Conservation (phyloP, 2,113 vertebrate species). For the Zosterops lateralis region DNA sequence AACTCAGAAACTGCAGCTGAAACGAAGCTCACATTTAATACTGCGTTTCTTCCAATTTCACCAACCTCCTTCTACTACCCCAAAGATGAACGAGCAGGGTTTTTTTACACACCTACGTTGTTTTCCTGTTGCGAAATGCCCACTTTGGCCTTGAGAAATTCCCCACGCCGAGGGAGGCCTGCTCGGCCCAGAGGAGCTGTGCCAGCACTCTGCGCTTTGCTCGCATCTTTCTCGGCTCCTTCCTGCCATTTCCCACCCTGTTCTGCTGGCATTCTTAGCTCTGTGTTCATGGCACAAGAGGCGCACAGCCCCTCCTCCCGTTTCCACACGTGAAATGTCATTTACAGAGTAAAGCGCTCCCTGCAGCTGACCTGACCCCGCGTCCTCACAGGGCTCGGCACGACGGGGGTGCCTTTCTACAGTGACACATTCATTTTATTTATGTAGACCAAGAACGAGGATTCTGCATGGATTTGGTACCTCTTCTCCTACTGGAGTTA, state of each 20-base stretch:
- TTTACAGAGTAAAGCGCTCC: fast-evolving
- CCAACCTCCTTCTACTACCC: neutral
- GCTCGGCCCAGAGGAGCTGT: neutral
- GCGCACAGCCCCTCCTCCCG: fast-evolving
- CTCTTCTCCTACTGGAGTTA: neutral
- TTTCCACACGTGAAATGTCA: fast-evolving
- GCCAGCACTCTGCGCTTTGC: no score
- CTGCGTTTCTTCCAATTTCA: neutral
- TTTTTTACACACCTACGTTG: neutral
- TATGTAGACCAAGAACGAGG: fast-evolving
- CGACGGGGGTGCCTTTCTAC: fast-evolving
- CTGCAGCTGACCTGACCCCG: fast-evolving
- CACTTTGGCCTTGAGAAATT: neutral
- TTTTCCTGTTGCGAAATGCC: neutral
- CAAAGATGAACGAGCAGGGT: neutral
- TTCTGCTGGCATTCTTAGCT: neutral
- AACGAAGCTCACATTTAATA: neutral
- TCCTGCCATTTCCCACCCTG: fast-evolving
- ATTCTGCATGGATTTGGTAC: neutral
- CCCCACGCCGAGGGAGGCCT: fast-evolving
- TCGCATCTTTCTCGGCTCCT: fast-evolving
- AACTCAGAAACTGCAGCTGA: neutral
- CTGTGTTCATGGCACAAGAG: fast-evolving
- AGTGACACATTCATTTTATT: neutral
- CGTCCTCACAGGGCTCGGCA: fast-evolving